Base-by-base conservation (phyloP, 2,888 invertebrate genomes). In the Pegoplata infirma region DNA sequence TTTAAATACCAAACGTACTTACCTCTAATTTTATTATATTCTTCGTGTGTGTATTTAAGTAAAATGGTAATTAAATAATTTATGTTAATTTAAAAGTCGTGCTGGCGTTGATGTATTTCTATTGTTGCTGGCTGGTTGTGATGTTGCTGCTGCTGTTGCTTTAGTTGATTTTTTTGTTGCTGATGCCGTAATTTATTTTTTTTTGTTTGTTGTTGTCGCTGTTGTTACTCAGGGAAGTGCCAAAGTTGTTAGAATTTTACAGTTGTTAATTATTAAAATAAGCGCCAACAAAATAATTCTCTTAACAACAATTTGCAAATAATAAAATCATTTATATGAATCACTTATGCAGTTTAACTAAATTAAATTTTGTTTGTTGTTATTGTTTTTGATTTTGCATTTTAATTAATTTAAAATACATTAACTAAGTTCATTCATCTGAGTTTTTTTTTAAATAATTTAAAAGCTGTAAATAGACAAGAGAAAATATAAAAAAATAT, bases 1-100 rank as follows among this genome's bases (percentile, higher is more conserved):
- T 59, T 61, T 59, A 49, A 69, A 69, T 49, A 25, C 25, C 8
- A 36, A 66, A 59, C 64, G 56, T 28, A 78, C 77, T 78, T 64
- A 78, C 77, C 77, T 40, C 53, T 68, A 64, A 58, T 59, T 36
- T 68, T 36, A 64, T 68, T 61, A 49, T 19, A 8, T 23, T n/a
- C 32, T 5, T 8, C 23, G 8, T 23, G 21, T 25, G 59, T 19
- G 28, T 46, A 36, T 14, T 25, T 17, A 40, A 40, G 8, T 40
- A 40, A 40, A 51, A 55, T 49, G 59, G 10, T 55, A 74, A 69
- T 74, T 64, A 74, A 63, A 49, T 63, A 63, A 63, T 66, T 66
- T 66, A 74, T 69, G 53, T 40, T 36, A 74, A 74, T 74, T 69
- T 69, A 47, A 19, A 73, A 64, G 17, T 47, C 53, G 46, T 58